phyloP scores from a whole-genome alignment of 1,140 invertebrate genomes.

The Druon quercuslanigerum region DNA sequence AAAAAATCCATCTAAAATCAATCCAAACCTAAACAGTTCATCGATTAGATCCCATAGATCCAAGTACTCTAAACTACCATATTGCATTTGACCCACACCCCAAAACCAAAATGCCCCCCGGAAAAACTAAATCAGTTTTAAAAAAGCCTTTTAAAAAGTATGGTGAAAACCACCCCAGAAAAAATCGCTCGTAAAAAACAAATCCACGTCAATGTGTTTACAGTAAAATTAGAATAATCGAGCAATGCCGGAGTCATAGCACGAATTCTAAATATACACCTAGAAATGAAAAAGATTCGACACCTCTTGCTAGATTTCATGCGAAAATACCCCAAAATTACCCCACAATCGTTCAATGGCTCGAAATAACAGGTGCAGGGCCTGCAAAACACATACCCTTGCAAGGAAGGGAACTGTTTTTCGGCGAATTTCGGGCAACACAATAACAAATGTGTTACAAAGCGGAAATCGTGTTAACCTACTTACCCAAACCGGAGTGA shows the following conservation, averaged over 20 bases:
- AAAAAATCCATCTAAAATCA: not conserved
- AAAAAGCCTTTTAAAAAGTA: not conserved
- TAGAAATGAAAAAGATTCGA: not conserved
- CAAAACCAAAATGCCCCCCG: not conserved
- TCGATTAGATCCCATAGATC: not conserved
- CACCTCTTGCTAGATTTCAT: not conserved
- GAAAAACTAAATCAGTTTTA: not conserved
- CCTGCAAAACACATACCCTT: not conserved
- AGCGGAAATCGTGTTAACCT: constrained; percentile 34
- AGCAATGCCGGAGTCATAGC: constrained; percentile 11
- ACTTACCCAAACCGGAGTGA: constrained; percentile 34
- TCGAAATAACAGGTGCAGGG: not conserved
- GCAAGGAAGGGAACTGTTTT: not conserved
- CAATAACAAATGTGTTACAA: constrained; percentile 30
- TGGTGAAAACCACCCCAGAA: not conserved
- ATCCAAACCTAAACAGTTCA: not conserved
- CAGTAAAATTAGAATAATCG: not conserved
- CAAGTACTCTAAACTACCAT: not conserved
- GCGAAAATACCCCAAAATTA: not conserved
- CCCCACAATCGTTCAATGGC: too few species aligned
- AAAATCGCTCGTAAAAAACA: not conserved
- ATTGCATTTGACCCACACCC: not conserved
- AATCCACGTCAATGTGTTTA: not conserved
- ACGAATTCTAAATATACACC: not conserved
- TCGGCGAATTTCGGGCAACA: not conserved